Conservation (phyloP, 1,140 invertebrate species). For the Penaeus indicus region DNA sequence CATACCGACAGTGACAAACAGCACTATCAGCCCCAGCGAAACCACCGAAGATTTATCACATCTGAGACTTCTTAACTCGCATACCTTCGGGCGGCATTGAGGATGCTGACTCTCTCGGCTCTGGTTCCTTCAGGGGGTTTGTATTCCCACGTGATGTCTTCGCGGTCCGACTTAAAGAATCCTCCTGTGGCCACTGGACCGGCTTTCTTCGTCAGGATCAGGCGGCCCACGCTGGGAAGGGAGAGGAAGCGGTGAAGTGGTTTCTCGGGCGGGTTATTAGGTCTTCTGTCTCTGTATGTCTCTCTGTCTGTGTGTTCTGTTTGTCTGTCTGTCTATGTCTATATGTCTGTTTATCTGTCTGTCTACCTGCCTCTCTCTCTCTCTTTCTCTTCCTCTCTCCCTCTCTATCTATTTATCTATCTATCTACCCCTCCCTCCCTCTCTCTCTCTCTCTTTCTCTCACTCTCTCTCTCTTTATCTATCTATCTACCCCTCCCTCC, state of each 20-base stretch:
- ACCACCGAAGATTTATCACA: too few species aligned
- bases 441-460: background rate
- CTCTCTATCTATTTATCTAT: background rate
- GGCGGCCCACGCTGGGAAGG: constrained; percentile 80
- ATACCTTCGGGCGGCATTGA: constrained; percentile 29
- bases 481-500: background rate
- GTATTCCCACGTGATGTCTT: constrained; percentile 81
- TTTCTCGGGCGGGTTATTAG: too few species aligned
- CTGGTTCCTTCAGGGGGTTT: constrained; percentile 76
- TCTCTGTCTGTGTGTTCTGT: constrained; percentile 14
- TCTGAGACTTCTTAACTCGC: constrained; percentile 71
- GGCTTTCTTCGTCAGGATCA: constrained; percentile 79
- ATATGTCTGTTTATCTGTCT: too few species aligned
- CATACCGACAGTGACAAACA: too few species aligned
- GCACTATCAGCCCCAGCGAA: too few species aligned
- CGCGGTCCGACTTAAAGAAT: constrained; percentile 77
- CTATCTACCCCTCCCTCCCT: too few species aligned
- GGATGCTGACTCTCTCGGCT: constrained; percentile 77
- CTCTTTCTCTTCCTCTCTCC: background rate
- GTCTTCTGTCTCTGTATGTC: too few species aligned
- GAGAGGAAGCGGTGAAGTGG: constrained; percentile 80
- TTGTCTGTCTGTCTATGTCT: background rate
- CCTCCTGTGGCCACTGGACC: constrained; percentile 79
- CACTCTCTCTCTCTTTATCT: background rate
- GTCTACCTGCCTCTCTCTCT: too few species aligned